Percentiles rank a stretch among this genome's conserved stretches.
Evolutionary conservation across 2,888 invertebrate species (phyloP).

Genomic region (Synanthedon myopaeformis): DNA sequence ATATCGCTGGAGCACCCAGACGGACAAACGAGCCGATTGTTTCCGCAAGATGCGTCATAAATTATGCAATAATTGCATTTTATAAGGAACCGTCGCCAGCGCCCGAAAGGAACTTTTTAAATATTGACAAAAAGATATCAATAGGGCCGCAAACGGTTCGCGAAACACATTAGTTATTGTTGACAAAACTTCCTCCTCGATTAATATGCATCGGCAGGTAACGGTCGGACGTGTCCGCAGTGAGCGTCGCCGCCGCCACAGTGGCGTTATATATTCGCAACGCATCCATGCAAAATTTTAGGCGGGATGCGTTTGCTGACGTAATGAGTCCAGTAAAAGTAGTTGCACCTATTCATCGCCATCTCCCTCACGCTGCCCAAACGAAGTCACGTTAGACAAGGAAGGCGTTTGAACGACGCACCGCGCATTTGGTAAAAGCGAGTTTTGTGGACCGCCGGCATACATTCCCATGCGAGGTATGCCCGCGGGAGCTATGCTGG

Average conservation of each 20-base stretch:
- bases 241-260: slow-evolving; percentile 30
- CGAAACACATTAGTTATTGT: slow-evolving; percentile 68
- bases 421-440: slow-evolving; percentile 63
- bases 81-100: slow-evolving; percentile 48
- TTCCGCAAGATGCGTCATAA: slow-evolving; percentile 33
- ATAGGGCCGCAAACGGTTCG: slow-evolving; percentile 51
- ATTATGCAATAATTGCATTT: slow-evolving; percentile 49
- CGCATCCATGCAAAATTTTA: slow-evolving; percentile 70
- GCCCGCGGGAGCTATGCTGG: slow-evolving; percentile 64
- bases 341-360: slow-evolving; percentile 38
- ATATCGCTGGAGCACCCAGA: slow-evolving; percentile 28
- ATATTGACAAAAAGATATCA: slow-evolving; percentile 52
- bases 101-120: slow-evolving; percentile 38
- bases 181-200: slow-evolving; percentile 67
- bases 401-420: slow-evolving; percentile 53
- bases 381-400: slow-evolving; percentile 46
- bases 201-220: slow-evolving; percentile 68
- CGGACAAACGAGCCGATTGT: slow-evolving; percentile 37
- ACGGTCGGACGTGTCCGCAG: slow-evolving; percentile 51
- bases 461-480: slow-evolving; percentile 67
- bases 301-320: slow-evolving; percentile 64
- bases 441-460: slow-evolving; percentile 59
- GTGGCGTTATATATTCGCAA: slow-evolving; percentile 55
- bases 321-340: slow-evolving; percentile 52
- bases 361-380: slow-evolving; percentile 40